These are phyloP conservation scores for Cecropterus lyciades DNA, from an alignment of 1,140 invertebrate genomes.

Conservation along the genomic window DNA sequence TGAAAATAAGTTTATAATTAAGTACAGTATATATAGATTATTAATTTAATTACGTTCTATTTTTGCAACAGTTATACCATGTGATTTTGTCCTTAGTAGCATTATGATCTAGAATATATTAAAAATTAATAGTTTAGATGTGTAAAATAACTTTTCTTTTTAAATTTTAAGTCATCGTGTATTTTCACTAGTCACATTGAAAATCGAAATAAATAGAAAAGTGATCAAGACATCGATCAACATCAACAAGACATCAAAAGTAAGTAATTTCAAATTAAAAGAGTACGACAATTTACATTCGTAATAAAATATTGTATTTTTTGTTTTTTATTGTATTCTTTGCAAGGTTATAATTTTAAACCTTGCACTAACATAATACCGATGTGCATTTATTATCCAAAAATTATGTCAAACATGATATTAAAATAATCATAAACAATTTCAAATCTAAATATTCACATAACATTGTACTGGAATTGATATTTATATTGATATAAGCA, in stretches of 20 bases:
- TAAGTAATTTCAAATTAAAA: no score
- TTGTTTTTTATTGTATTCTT: conserved; percentile 1
- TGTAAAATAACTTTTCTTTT: conserved; percentile 12
- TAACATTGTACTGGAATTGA: background rate
- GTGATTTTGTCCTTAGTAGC: conserved; percentile 11
- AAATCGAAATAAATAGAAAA: conserved; percentile 5
- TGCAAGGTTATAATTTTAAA: background rate
- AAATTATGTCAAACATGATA: background rate
- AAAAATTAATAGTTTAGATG: background rate
- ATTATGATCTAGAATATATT: background rate
- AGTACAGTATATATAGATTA: conserved; percentile 28
- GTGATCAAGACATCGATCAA: no score
- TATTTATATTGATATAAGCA: conserved; percentile 48
- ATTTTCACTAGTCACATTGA: conserved; percentile 30
- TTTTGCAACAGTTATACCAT: conserved; percentile 5
- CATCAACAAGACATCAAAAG: no score
- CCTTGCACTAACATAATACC: background rate
- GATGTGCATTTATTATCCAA: conserved; percentile 1
- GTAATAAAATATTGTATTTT: no score
- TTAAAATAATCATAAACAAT: no score
- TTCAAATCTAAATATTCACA: no score
- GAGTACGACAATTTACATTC: no score
- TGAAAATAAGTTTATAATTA: conserved; percentile 46
- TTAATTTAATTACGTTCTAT: conserved; percentile 23
- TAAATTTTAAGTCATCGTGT: conserved; percentile 14